Evolutionary conservation across 2,797 vertebrate species (phyloP).

Genomic region (Loris lydekkerianus): DNA sequence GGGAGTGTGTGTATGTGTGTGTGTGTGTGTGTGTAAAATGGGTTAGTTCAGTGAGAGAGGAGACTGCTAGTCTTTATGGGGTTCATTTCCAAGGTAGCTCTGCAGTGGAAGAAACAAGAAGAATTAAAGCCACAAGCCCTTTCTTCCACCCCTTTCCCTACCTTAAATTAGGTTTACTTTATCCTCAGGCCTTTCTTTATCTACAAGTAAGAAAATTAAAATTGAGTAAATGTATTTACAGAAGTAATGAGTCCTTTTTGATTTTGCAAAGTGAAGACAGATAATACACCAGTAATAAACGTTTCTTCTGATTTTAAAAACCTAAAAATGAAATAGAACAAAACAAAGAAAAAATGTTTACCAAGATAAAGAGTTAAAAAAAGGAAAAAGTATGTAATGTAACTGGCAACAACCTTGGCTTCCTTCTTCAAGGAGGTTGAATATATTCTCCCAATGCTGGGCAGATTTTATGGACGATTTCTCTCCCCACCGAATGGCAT

Average conservation of each 20-base stretch:
- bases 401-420: neutral
- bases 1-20: neutral
- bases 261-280: neutral
- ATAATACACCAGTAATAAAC: neutral
- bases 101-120: neutral
- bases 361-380: neutral
- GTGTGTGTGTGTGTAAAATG: neutral
- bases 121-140: neutral
- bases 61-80: neutral
- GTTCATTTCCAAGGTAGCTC: neutral
- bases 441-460: neutral
- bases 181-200: neutral
- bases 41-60: neutral
- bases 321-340: neutral
- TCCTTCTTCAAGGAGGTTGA: neutral
- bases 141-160: neutral
- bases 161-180: slow-evolving; percentile 14
- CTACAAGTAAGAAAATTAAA: slow-evolving; percentile 13
- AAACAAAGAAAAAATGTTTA: neutral
- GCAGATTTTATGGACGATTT: neutral
- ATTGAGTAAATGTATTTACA: neutral
- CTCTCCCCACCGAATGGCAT: neutral
- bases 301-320: neutral
- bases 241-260: neutral
- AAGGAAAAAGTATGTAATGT: neutral